phyloP scores from a whole-genome alignment of 2,888 invertebrate genomes.

The Monochamus alternatus region DNA sequence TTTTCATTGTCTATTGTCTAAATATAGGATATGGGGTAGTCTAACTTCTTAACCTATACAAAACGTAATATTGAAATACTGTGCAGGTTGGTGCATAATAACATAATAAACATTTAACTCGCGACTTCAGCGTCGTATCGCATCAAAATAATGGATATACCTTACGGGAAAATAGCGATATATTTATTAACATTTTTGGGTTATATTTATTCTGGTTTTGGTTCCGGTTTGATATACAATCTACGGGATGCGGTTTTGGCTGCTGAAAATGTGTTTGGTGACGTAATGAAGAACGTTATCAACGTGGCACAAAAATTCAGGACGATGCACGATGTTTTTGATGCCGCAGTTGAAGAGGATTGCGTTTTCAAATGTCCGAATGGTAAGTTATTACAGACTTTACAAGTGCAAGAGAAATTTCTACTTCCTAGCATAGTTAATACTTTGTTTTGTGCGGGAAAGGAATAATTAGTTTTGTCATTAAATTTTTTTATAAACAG shows the following conservation, averaged over 20 bases:
- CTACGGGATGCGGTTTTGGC: slow-evolving; percentile 85
- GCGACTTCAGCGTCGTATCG: neutral
- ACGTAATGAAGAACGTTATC: slow-evolving; percentile 82
- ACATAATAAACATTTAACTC: neutral
- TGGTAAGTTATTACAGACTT: slow-evolving; percentile 72
- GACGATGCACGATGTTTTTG: slow-evolving; percentile 85
- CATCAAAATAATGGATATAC: slow-evolving; percentile 78
- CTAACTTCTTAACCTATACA: slow-evolving; percentile 21
- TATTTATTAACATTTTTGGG: slow-evolving; percentile 84
- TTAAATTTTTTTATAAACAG: too few species aligned
- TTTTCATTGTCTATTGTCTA: slow-evolving; percentile 8
- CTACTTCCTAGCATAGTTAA: too few species aligned
- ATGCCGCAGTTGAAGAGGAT: slow-evolving; percentile 89
- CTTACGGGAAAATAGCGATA: slow-evolving; percentile 83
- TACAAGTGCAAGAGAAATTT: neutral
- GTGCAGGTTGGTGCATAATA: neutral
- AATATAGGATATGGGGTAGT: slow-evolving; percentile 6
- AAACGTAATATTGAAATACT: neutral
- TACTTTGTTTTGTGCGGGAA: too few species aligned
- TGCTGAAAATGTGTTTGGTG: slow-evolving; percentile 86
- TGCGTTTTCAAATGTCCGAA: slow-evolving; percentile 84
- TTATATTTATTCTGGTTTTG: slow-evolving; percentile 87
- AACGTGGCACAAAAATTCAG: slow-evolving; percentile 83
- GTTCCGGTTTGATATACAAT: slow-evolving; percentile 82
- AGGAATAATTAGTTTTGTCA: too few species aligned